Evolutionary conservation across 2,797 vertebrate genomes (phyloP).

Genomic region (Taeniopygia guttata): DNA sequence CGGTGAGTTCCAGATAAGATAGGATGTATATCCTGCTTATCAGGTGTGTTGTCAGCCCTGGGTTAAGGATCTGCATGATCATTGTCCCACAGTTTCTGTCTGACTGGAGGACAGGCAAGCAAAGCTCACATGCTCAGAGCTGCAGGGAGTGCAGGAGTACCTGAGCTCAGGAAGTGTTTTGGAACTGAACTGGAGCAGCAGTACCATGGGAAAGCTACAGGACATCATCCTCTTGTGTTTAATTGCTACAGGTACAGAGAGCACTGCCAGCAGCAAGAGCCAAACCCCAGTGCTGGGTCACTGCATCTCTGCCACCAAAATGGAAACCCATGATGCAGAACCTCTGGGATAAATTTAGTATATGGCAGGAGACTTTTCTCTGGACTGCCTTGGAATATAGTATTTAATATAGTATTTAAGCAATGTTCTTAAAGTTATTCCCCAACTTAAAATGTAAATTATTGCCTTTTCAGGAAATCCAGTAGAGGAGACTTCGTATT

Average conservation of each 20-base stretch:
- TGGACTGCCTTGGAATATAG: background rate
- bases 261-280: background rate
- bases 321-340: background rate
- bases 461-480: constrained; percentile 82
- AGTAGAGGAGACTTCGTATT: constrained; percentile 97
- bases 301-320: background rate
- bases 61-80: background rate
- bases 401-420: background rate
- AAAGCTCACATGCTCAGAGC: background rate
- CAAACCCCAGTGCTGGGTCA: background rate
- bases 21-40: background rate
- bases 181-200: background rate
- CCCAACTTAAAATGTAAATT: background rate
- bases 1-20: background rate
- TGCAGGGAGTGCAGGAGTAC: background rate
- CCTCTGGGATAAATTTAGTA: background rate
- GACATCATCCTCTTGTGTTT: background rate
- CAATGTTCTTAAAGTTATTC: background rate
- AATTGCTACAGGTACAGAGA: background rate
- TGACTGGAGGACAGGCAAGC: background rate
- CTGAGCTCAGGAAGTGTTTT: background rate
- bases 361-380: background rate
- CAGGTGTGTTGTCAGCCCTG: background rate
- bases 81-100: background rate
- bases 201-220: background rate